Evolutionary conservation across 2,888 invertebrate genomes (phyloP), one percentile per base, ranked within the genome.

Genomic region (Monoplex corrugatus): DNA sequence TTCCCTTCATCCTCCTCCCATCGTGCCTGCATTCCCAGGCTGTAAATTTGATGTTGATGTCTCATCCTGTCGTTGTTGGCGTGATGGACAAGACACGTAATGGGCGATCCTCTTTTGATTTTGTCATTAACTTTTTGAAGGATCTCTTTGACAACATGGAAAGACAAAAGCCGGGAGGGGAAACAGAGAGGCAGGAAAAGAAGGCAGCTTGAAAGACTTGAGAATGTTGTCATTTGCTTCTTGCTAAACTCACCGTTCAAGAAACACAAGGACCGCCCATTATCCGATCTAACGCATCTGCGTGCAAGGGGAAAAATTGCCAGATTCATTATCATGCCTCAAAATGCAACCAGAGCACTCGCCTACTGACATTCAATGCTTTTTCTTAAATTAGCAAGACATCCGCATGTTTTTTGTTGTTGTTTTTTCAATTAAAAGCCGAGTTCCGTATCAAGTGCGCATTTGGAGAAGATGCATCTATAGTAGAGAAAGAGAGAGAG

Each of bases 321-420:
- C 45, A 32, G 84, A 44, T 44, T 84, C 50, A 57, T 57, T 35
- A 84, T 57, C 50, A 35, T 84, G 10, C 84, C 84, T 35, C 84
- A 84, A 84, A 84, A 57, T 35, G 50, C 84, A 84, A 45, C 84
- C 35, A 38, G 45, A 84, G 57, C 35, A 45, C 23, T 45, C 44
- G 57, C 35, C 35, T 45, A 57, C 84, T 84, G 84, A 84, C 84
- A 57, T 57, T 50, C 50, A 84, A 84, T 57, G 84, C 84, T 57
- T 44, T 38, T 84, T n/a, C n/a, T 84, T 45, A 35, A 50, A 84
- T 57, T 84, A 50, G 57, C 44, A 45, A 35, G 32, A 38, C 35
- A 38, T 50, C 50, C 57, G 23, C 84, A n/a, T n/a, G n/a, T n/a
- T n/a, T n/a, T n/a, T n/a, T n/a, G n/a, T n/a, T n/a, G n/a, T 57